A percentile compares a stretch with the other conserved stretches of the same genome.
These are phyloP conservation scores for Eulemur albifrons DNA, from an alignment of 2,797 vertebrate species.

Conservation along the genomic window DNA sequence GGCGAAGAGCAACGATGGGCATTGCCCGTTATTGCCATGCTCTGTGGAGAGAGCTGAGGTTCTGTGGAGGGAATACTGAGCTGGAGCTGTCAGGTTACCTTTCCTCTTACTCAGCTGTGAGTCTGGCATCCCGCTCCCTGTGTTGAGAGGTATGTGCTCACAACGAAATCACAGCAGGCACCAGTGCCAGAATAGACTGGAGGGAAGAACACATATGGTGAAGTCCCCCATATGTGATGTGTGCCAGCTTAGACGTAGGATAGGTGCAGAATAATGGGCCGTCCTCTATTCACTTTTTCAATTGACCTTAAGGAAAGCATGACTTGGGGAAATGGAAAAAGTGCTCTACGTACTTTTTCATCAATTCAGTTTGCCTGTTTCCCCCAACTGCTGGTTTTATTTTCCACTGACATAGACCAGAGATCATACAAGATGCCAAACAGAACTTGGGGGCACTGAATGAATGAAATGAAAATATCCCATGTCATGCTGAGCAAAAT, in stretches of 20 bases:
- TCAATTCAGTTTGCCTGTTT: constrained; percentile 26
- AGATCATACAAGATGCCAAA: constrained; percentile 40
- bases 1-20: background rate
- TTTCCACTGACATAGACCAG: constrained; percentile 53
- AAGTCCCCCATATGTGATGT: background rate
- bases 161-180: background rate
- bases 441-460: constrained; percentile 36
- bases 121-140: background rate
- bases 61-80: background rate
- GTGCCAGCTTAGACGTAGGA: background rate
- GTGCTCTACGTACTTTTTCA: background rate
- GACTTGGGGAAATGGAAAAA: background rate
- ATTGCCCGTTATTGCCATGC: background rate
- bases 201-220: background rate
- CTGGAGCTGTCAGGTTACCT: background rate
- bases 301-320: constrained; percentile 13
- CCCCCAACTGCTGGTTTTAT: constrained; percentile 38
- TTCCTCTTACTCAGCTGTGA: constrained; percentile 31
- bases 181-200: background rate
- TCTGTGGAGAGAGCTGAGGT: background rate
- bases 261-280: background rate
- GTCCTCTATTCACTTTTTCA: constrained; percentile 5
- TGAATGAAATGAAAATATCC: constrained; percentile 59
- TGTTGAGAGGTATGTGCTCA: rapidly evolving
- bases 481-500: constrained; percentile 38